Evolutionary conservation across 2,888 invertebrate species (phyloP).

Genomic region (Rotaria socialis): DNA sequence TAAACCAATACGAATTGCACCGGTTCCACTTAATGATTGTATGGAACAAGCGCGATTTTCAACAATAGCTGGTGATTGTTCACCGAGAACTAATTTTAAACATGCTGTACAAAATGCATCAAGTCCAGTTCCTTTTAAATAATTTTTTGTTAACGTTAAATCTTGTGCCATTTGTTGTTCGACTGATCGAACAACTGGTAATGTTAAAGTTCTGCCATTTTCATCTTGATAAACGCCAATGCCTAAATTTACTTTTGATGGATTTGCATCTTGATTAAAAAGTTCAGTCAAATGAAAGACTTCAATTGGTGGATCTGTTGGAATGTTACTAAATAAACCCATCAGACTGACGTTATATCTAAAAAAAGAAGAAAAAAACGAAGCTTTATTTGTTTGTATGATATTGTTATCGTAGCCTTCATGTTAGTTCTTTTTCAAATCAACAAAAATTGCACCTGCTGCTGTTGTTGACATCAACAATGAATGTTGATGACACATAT

Average conservation of each 20-base stretch:
- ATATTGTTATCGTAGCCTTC: too few relatives aligned
- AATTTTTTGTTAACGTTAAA: slow-evolving; percentile 82
- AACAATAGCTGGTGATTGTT: slow-evolving; percentile 69
- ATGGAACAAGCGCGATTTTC: slow-evolving; percentile 67
- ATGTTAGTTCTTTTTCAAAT: too few relatives aligned
- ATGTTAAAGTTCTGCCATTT: slow-evolving; percentile 89
- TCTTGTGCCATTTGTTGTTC: slow-evolving; percentile 77
- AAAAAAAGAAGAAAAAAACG: too few relatives aligned
- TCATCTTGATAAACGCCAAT: slow-evolving; percentile 90
- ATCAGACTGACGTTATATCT: too few relatives aligned
- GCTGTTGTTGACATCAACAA: too few relatives aligned
- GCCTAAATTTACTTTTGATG: slow-evolving; percentile 83
- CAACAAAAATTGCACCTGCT: too few relatives aligned
- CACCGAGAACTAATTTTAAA: slow-evolving; percentile 76
- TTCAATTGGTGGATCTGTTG: slow-evolving; percentile 77
- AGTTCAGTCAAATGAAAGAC: slow-evolving; percentile 77
- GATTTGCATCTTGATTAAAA: slow-evolving; percentile 66
- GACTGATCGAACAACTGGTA: slow-evolving; percentile 85
- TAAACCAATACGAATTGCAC: slow-evolving; percentile 80
- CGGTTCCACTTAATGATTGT: slow-evolving; percentile 89
- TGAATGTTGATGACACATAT: too few relatives aligned
- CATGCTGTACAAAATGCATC: slow-evolving; percentile 74
- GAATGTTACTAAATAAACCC: not conserved
- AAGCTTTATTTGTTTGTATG: too few relatives aligned
- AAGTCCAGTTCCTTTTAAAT: slow-evolving; percentile 82